A percentile compares a stretch with the other conserved stretches of the same genome.
Conservation (phyloP, 2,888 invertebrate species). For the Monochamus alternatus region DNA sequence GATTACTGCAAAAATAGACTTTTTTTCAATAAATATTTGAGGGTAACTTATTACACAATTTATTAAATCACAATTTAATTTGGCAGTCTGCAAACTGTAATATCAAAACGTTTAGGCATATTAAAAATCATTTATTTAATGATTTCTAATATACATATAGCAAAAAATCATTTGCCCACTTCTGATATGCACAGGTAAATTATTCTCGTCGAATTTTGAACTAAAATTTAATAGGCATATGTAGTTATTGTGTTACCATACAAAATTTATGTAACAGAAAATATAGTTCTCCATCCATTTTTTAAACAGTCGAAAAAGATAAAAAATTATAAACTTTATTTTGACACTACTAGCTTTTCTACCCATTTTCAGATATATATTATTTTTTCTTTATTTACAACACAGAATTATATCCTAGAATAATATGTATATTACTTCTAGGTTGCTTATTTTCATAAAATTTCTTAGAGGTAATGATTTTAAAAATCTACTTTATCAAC, state of each 20-base stretch:
- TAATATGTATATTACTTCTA: conserved; percentile 2
- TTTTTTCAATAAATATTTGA: background rate
- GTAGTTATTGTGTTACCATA: background rate
- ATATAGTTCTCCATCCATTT: no score
- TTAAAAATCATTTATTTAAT: no score
- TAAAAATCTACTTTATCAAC: conserved; percentile 2
- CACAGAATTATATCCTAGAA: background rate
- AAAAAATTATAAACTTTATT: no score
- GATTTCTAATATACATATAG: no score
- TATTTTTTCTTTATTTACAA: conserved; percentile 4
- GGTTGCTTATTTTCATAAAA: background rate
- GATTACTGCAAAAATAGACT: no score
- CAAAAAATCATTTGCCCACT: no score
- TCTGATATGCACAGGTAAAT: no score
- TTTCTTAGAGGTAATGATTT: background rate
- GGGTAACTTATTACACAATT: background rate
- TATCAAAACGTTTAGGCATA: no score
- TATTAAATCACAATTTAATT: background rate
- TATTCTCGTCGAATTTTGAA: background rate
- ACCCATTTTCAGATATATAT: conserved; percentile 13
- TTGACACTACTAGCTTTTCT: background rate
- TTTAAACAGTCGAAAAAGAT: no score
- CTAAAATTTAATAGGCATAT: background rate
- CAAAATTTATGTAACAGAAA: no score
- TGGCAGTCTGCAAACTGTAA: no score